phyloP scores from a whole-genome alignment of 2,888 invertebrate genomes.

The Stratiomys singularior region DNA sequence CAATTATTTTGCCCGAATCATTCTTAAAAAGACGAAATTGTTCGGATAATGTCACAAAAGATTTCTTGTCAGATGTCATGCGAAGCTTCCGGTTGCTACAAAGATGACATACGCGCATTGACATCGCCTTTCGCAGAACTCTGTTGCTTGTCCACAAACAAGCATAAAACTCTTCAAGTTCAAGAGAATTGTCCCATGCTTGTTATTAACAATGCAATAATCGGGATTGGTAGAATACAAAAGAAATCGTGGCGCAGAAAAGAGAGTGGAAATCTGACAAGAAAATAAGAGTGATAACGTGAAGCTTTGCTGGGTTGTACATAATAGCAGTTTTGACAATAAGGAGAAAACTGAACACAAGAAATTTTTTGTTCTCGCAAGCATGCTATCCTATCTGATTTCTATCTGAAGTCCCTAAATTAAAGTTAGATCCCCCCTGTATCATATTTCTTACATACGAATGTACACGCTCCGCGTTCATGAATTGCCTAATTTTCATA shows the following conservation, averaged over 20 bases:
- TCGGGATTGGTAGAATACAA: neutral
- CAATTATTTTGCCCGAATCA: slow-evolving; percentile 33
- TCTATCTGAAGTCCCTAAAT: too few relatives aligned
- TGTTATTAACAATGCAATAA: neutral
- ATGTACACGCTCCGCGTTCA: neutral
- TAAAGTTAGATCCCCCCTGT: too few relatives aligned
- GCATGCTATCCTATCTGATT: too few relatives aligned
- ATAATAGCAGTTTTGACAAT: too few relatives aligned
- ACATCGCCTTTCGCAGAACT: slow-evolving; percentile 22
- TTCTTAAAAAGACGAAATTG: slow-evolving; percentile 29
- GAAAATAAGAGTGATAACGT: too few relatives aligned
- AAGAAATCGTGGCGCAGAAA: neutral
- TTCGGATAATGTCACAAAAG: slow-evolving; percentile 39
- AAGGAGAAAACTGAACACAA: too few relatives aligned
- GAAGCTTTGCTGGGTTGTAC: too few relatives aligned
- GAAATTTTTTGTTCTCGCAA: too few relatives aligned
- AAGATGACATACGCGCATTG: slow-evolving; percentile 39
- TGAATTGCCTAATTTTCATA: slow-evolving; percentile 3
- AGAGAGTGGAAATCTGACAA: too few relatives aligned
- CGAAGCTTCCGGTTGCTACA: slow-evolving; percentile 34
- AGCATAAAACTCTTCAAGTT: slow-evolving; percentile 23
- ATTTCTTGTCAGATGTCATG: slow-evolving; percentile 43
- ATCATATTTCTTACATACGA: too few relatives aligned
- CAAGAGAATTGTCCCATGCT: neutral
- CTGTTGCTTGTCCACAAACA: slow-evolving; percentile 9